phyloP scores from a whole-genome alignment of 92 coral and sea anemone genomes.

The Siderastrea radians region DNA sequence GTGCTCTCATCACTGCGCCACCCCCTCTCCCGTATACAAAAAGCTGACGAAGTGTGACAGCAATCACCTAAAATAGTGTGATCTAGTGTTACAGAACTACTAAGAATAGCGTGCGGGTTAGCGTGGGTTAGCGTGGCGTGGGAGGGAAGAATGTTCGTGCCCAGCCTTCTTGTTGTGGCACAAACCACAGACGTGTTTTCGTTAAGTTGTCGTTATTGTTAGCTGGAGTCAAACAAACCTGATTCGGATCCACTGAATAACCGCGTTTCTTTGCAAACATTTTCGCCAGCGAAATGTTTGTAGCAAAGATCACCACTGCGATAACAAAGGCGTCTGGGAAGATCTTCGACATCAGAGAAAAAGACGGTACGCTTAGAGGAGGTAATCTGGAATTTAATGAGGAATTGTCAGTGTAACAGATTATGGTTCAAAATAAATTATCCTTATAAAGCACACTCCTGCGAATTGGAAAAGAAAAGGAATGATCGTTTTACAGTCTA shows the following conservation, averaged over 20 bases:
- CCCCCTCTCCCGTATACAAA: too few species aligned
- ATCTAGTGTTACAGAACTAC: neutral
- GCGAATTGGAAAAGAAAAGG: too few species aligned
- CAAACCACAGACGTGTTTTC: neutral
- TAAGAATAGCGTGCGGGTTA: too few species aligned
- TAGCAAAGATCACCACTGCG: conserved; percentile 91
- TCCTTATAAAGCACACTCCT: too few species aligned
- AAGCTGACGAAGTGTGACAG: neutral
- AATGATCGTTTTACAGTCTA: too few species aligned
- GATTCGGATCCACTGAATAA: conserved; percentile 88
- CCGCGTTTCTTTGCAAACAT: conserved; percentile 93
- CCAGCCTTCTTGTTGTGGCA: neutral
- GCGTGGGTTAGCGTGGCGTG: too few species aligned
- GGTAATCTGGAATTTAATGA: conserved; percentile 72
- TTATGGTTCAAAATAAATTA: too few species aligned
- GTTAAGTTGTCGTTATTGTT: too few species aligned
- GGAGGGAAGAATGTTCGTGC: neutral
- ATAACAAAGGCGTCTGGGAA: conserved; percentile 91
- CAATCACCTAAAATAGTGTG: neutral
- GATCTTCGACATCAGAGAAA: conserved; percentile 62
- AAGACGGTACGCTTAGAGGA: conserved; percentile 80
- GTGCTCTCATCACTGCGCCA: too few species aligned
- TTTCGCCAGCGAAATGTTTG: conserved; percentile 89
- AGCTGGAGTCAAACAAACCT: conserved; percentile 57
- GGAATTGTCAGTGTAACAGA: neutral